Conservation (phyloP, 2,888 invertebrate species). For the Hololepta plana region DNA sequence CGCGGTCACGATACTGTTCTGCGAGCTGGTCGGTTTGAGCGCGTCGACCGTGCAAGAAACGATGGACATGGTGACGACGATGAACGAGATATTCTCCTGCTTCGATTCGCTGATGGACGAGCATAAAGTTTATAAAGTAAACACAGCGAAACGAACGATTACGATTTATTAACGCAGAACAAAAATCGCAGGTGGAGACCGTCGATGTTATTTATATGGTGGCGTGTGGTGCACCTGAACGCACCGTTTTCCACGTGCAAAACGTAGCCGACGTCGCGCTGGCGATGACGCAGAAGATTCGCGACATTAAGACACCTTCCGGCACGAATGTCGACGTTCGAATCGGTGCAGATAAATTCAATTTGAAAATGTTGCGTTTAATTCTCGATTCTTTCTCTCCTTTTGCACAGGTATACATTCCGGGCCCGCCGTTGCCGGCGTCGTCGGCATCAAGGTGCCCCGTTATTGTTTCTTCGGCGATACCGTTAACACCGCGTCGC, state of each 20-base stretch:
- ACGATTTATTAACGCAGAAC: background rate
- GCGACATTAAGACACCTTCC: constrained; percentile 42
- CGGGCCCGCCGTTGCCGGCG: constrained; percentile 75
- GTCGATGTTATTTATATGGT: constrained; percentile 88
- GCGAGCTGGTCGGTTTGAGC: constrained; percentile 45
- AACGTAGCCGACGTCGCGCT: constrained; percentile 64
- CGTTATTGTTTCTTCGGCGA: constrained; percentile 83
- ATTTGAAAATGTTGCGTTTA: background rate
- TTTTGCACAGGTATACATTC: constrained; percentile 51
- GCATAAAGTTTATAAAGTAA: constrained; percentile 74
- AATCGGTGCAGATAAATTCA: constrained; percentile 31
- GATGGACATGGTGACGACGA: constrained; percentile 66
- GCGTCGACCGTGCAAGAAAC: constrained; percentile 39
- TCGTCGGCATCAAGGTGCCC: constrained; percentile 69
- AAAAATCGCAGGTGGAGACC: constrained; percentile 60
- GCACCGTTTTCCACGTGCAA: constrained; percentile 51
- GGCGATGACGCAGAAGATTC: constrained; percentile 50
- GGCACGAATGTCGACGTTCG: constrained; percentile 39
- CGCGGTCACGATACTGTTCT: constrained; percentile 61
- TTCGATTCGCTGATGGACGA: constrained; percentile 71
- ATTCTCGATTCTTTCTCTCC: background rate
- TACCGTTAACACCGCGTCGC: constrained; percentile 78
- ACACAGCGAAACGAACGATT: constrained; percentile 5
- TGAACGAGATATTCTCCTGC: constrained; percentile 72
- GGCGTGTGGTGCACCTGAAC: constrained; percentile 75